phyloP scores from a whole-genome alignment of 2,797 vertebrate species.

The Anisognathus igniventris region DNA sequence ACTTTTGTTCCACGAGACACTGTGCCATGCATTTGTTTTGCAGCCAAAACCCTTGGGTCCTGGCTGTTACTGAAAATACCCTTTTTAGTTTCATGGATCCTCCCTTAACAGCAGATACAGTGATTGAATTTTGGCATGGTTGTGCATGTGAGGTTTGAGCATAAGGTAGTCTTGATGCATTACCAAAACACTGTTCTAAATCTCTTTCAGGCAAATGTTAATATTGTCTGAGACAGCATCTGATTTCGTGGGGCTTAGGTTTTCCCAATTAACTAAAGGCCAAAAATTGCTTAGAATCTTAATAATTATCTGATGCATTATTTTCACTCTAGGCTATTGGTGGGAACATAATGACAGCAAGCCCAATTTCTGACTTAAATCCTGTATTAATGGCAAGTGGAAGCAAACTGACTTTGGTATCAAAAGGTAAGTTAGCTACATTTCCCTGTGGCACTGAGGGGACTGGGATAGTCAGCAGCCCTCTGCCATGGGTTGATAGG shows the following conservation, averaged over 20 bases:
- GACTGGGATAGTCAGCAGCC: background rate
- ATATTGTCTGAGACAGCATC: background rate
- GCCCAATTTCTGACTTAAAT: slow-evolving; percentile 96
- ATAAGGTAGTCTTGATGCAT: background rate
- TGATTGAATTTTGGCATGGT: no score
- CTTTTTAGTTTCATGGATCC: background rate
- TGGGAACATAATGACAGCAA: slow-evolving; percentile 98
- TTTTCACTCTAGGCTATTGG: slow-evolving; percentile 83
- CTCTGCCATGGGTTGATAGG: background rate
- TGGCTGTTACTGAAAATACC: background rate
- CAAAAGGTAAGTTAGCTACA: slow-evolving; percentile 76
- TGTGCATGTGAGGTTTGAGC: background rate
- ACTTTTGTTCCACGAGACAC: background rate
- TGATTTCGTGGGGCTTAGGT: background rate
- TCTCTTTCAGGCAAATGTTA: background rate
- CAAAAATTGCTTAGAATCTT: background rate
- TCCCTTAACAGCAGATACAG: background rate
- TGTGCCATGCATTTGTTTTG: background rate
- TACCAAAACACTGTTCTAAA: background rate
- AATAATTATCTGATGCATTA: background rate
- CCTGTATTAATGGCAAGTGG: slow-evolving; percentile 90
- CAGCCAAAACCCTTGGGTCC: background rate
- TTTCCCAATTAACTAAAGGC: background rate
- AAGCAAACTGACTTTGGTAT: slow-evolving; percentile 83
- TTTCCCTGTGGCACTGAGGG: background rate